Base-by-base conservation (phyloP, 23 tunicate species). In the Trididemnum clinides region DNA sequence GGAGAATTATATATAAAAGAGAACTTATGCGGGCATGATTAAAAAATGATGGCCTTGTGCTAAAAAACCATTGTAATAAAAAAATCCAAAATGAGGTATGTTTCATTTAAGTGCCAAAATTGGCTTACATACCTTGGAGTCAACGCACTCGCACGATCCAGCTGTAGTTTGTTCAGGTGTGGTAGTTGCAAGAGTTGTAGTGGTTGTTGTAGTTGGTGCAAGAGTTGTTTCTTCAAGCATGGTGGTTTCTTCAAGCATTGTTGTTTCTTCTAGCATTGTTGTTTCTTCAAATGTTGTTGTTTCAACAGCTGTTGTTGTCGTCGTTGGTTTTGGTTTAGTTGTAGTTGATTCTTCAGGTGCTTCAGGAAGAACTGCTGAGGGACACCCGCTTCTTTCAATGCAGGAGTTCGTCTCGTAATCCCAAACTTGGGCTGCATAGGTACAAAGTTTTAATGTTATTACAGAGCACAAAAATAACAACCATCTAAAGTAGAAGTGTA, bases 371-470 rank as follows among this genome's bases (percentile, higher is more conserved):
- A 89, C 85, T 2, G 83, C 57, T 23, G 29, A 21, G 23, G 98
- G 98, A 66, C 98, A 93, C 1, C 28, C 62, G 63, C 78, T 69
- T 44, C 62, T 80, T 0, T 64, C 78, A 7, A 80, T 80, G 83
- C 98, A 93, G 39, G 59, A 84, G 81, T 34, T 64, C n/a, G 38
- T 64, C 15, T 27, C 93, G 31, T 88, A 62, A 73, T 93, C 98
- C 90, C 90, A 93, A 29, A 93, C 98, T 64, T 93, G 93, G 64
- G 82, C 98, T 93, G 69, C n/a, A n/a, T n/a, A n/a, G n/a, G n/a
- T n/a, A n/a, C n/a, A n/a, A n/a, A n/a, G n/a, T n/a, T n/a, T n/a
- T n/a, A n/a, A n/a, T n/a, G n/a, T n/a, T n/a, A n/a, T n/a, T n/a
- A n/a, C n/a, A n/a, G n/a, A n/a, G n/a, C n/a, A n/a, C n/a, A n/a